Conservation (phyloP, 2,113 vertebrate species). For the Lipotes vexillifer region DNA sequence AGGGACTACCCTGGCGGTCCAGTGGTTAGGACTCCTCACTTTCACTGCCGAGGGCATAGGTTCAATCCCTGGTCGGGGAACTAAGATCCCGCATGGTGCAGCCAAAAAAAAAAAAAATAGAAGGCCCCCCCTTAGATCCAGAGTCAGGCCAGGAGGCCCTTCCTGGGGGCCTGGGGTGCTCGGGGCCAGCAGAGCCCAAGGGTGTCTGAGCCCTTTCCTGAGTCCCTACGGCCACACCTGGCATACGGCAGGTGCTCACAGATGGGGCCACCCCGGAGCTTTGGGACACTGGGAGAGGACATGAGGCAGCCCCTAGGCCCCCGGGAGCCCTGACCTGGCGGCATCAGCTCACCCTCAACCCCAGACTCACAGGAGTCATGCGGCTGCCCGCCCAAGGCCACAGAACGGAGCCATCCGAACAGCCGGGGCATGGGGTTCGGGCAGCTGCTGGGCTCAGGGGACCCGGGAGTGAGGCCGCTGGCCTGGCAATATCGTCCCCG, state of each 20-base stretch:
- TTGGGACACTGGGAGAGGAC: fast-evolving
- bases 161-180: fast-evolving
- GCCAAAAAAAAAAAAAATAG: neutral
- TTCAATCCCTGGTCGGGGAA: neutral
- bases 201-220: too few species aligned
- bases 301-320: too few species aligned
- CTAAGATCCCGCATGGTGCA: neutral
- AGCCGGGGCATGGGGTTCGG: fast-evolving
- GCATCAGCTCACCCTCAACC: neutral
- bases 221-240: neutral
- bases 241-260: fast-evolving
- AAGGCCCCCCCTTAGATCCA: neutral
- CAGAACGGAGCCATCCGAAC: neutral
- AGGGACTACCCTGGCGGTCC: neutral
- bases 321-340: neutral
- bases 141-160: neutral
- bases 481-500: fast-evolving
- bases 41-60: neutral
- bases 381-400: neutral
- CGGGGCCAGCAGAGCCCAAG: too few species aligned
- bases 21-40: neutral
- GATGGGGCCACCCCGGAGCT: too few species aligned
- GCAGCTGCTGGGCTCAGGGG: neutral
- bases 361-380: neutral
- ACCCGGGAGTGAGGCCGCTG: neutral